These are phyloP conservation scores for Cinclus cinclus DNA, from an alignment of 2,113 vertebrate genomes.

Conservation along the genomic window DNA sequence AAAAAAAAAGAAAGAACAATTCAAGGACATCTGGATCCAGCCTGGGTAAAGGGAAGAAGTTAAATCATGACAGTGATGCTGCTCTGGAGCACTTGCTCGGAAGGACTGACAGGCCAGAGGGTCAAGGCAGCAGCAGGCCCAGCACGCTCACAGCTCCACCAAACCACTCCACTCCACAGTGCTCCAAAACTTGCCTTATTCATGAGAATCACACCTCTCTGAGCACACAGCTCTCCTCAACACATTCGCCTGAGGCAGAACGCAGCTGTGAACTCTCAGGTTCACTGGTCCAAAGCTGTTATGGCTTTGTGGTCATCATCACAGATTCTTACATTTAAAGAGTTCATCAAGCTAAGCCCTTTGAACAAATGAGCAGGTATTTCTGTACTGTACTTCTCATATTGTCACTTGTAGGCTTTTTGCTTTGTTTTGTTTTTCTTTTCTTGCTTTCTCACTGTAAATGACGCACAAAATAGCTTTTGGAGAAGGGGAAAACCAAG, in stretches of 20 bases:
- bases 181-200: background rate
- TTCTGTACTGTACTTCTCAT: background rate
- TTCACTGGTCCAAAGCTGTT: background rate
- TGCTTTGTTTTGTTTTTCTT: background rate
- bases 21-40: background rate
- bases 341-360: background rate
- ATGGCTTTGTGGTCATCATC: conserved; percentile 17
- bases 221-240: background rate
- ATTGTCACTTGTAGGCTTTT: background rate
- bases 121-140: background rate
- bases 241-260: background rate
- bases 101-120: background rate
- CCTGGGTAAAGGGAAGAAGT: background rate
- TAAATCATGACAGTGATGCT: background rate
- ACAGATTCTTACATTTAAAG: background rate
- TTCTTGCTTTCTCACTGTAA: background rate
- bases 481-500: background rate
- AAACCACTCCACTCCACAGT: background rate
- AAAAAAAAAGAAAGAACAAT: background rate
- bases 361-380: background rate
- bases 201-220: conserved; percentile 29
- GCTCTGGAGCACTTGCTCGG: background rate
- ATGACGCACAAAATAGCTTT: background rate
- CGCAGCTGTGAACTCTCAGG: background rate
- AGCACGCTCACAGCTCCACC: background rate